A percentile compares a stretch with the other conserved stretches of the same genome.
phyloP scores from a whole-genome alignment of 2,113 vertebrate genomes.

The Gracilinanus agilis region DNA sequence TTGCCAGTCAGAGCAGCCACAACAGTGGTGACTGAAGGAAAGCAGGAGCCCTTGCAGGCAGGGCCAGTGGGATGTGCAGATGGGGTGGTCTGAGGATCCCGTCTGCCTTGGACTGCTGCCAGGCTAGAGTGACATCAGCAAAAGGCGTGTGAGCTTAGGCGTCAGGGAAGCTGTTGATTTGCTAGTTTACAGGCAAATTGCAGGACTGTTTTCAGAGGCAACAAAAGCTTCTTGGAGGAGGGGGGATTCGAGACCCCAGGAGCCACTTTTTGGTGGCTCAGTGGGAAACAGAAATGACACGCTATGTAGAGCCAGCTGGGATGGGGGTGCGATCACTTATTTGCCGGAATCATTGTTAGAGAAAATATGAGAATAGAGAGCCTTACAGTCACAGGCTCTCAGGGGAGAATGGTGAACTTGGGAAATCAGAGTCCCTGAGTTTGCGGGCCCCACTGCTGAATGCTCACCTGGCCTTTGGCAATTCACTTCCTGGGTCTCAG shows the following conservation, averaged over 20 bases:
- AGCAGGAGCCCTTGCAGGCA: accelerated
- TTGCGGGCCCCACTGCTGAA: not conserved
- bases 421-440: not conserved
- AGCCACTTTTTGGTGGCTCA: not conserved
- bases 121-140: not conserved
- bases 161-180: slow-evolving; percentile 48
- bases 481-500: not conserved
- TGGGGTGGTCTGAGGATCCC: not conserved
- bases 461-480: not conserved
- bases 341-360: not conserved
- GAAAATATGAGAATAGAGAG: not conserved
- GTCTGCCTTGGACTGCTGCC: not conserved
- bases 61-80: not conserved
- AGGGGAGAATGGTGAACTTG: not conserved
- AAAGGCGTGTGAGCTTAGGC: not conserved
- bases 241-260: not conserved
- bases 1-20: not conserved
- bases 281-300: not conserved
- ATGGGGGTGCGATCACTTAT: accelerated
- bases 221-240: not conserved
- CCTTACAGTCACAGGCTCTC: not conserved
- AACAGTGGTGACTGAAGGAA: not conserved
- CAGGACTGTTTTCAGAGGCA: slow-evolving; percentile 43
- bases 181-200: slow-evolving; percentile 50
- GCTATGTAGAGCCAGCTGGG: not conserved